Conservation (phyloP, 1,140 invertebrate genomes). For the Lamellibrachia luymesi region DNA sequence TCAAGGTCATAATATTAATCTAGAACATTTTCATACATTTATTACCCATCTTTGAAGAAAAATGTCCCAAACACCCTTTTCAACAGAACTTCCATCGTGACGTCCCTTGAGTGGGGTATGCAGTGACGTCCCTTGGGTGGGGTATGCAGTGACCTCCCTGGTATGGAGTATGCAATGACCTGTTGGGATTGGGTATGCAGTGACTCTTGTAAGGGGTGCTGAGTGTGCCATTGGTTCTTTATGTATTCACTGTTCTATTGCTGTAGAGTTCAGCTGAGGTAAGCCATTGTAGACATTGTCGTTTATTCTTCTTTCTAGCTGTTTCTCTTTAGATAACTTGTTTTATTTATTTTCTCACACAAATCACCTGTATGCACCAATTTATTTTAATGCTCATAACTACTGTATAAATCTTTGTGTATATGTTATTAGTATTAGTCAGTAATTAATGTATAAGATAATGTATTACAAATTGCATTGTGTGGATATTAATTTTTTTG, state of each 20-base stretch:
- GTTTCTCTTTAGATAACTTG: background rate
- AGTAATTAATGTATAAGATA: conserved; percentile 6
- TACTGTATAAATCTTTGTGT: background rate
- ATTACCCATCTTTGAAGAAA: background rate
- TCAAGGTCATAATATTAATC: background rate
- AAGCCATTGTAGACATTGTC: background rate
- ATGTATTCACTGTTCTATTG: background rate
- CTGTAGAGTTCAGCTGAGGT: background rate
- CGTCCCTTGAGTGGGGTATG: background rate
- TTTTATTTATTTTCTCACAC: background rate
- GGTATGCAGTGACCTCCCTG: too few relatives aligned
- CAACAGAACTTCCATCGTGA: too few relatives aligned
- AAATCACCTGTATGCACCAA: background rate
- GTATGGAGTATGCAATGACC: background rate
- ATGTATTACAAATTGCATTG: background rate
- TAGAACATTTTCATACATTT: background rate
- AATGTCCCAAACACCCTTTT: background rate
- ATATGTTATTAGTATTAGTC: conserved; percentile 10
- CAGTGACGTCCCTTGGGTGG: background rate
- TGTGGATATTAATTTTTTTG: background rate
- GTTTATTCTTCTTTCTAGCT: background rate
- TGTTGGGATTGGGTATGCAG: background rate
- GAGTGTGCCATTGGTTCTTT: background rate
- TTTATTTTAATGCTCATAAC: background rate
- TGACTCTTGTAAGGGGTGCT: background rate